Evolutionary conservation across 2,888 invertebrate genomes (phyloP).

Genomic region (Amphiduros pacificus): DNA sequence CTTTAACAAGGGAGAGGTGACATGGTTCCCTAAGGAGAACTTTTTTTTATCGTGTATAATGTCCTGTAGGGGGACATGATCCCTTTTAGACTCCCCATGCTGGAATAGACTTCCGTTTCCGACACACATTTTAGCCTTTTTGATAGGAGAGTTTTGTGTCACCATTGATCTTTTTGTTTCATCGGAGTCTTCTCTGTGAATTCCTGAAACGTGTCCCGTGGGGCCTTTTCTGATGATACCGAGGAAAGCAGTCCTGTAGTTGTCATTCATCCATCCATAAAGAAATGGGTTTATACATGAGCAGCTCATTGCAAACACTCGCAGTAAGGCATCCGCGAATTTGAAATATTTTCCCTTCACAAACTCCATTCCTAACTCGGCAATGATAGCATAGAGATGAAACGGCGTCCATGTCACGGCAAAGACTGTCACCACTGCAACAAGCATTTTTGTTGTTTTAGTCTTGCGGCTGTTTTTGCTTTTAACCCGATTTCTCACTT

Average conservation of each 20-base stretch:
- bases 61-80: no score
- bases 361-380: constrained; percentile 41
- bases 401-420: constrained; percentile 55
- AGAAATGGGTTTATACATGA: constrained; percentile 57
- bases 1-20: no score
- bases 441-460: constrained; percentile 51
- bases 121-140: no score
- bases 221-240: constrained; percentile 21
- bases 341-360: constrained; percentile 38
- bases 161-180: no score
- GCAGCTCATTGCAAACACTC: constrained; percentile 55
- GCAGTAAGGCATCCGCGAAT: constrained; percentile 47
- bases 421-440: constrained; percentile 52
- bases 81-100: no score
- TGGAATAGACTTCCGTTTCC: no score
- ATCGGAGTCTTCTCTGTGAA: constrained; percentile 23
- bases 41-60: no score
- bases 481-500: constrained; percentile 43
- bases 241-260: constrained; percentile 37
- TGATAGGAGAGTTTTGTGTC: no score
- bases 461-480: constrained; percentile 24
- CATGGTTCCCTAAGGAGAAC: no score
- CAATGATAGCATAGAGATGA: constrained; percentile 45
- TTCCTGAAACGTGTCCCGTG: not conserved
- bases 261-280: constrained; percentile 58